Percentiles rank a stretch among this genome's conserved stretches.
Evolutionary conservation across 2,113 vertebrate genomes (phyloP).

Genomic region (Mungos mungo): DNA sequence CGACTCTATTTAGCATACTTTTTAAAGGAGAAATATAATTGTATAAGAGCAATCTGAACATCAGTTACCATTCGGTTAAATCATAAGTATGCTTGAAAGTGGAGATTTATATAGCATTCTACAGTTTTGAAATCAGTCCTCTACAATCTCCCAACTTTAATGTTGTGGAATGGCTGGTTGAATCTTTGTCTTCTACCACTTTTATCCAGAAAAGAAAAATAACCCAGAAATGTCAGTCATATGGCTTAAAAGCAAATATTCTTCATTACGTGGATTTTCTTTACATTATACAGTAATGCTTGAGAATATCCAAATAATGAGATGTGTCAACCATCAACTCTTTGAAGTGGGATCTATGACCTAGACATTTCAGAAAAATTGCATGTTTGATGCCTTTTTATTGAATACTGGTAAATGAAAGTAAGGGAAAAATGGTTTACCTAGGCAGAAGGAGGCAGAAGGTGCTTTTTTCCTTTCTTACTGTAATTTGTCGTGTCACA

Average conservation of each 20-base stretch:
- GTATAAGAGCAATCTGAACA: neutral
- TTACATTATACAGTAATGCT: slow-evolving; percentile 12
- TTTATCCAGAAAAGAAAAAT: slow-evolving; percentile 36
- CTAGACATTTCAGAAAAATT: neutral
- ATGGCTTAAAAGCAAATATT: slow-evolving; percentile 20
- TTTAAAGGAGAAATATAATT: slow-evolving; percentile 19
- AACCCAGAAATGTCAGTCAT: neutral
- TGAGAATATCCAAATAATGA: neutral
- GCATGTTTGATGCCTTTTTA: neutral
- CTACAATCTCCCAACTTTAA: neutral
- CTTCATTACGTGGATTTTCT: neutral
- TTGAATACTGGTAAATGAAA: neutral
- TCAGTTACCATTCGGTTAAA: slow-evolving; percentile 27
- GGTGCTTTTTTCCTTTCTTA: neutral
- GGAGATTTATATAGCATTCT: neutral
- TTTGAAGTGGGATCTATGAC: neutral
- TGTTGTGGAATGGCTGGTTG: neutral
- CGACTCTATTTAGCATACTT: neutral
- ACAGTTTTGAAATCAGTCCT: neutral
- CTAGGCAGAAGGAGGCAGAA: neutral
- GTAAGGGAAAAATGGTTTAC: neutral
- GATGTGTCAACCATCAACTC: neutral
- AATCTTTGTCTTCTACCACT: neutral
- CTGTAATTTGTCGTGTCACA: neutral
- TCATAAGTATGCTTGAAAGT: neutral